These are phyloP conservation scores for Rhynchopsitta pachyrhyncha DNA, from an alignment of 2,113 vertebrate species.

Conservation along the genomic window DNA sequence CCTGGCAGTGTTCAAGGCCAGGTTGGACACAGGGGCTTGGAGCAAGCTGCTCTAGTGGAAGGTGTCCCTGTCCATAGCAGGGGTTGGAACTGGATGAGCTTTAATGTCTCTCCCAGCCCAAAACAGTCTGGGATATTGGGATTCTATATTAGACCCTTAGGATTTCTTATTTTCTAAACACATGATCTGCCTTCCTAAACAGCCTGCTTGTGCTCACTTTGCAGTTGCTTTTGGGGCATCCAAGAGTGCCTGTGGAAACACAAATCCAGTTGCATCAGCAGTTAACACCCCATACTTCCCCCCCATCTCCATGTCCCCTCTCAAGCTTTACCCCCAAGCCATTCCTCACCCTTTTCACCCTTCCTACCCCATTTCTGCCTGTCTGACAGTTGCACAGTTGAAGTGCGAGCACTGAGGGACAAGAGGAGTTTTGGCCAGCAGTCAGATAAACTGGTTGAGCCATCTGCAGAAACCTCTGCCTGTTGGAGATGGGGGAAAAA, in stretches of 20 bases:
- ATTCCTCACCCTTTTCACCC: background rate
- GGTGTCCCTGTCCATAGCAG: background rate
- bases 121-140: background rate
- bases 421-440: background rate
- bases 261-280: background rate
- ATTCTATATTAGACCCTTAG: background rate
- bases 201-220: background rate
- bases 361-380: background rate
- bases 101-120: background rate
- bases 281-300: background rate
- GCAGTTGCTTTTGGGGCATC: background rate
- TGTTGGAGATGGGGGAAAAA: background rate
- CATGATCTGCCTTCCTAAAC: background rate
- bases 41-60: background rate
- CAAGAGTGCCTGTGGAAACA: background rate
- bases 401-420: rapidly evolving
- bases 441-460: background rate
- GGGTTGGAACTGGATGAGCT: background rate
- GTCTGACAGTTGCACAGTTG: background rate
- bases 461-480: rapidly evolving
- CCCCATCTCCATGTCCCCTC: rapidly evolving
- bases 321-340: background rate
- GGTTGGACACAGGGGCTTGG: too few species aligned
- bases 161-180: background rate
- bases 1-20: too few species aligned